phyloP scores from a whole-genome alignment of 2,888 invertebrate species.

The Tachina lurida region DNA sequence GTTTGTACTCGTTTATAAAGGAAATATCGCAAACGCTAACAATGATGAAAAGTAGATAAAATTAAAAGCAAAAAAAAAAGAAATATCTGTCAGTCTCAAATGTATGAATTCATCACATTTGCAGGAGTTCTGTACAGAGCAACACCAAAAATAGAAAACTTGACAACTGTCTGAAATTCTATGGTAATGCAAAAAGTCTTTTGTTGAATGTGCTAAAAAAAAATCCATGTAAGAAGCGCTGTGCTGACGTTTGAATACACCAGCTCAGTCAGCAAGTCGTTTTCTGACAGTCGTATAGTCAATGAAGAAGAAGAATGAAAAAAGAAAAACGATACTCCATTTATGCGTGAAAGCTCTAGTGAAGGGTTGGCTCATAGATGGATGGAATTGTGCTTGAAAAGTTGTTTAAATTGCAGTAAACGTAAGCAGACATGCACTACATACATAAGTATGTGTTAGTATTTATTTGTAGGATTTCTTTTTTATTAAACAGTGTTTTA shows the following conservation, averaged over 20 bases:
- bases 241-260: neutral
- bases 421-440: too few species aligned
- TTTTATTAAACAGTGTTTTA: too few species aligned
- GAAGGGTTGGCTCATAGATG: neutral
- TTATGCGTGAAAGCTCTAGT: constrained; percentile 1
- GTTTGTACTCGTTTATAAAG: constrained; percentile 1
- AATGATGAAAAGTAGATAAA: constrained; percentile 48
- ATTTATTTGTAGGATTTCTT: too few species aligned
- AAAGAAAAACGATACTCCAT: neutral
- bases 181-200: constrained; percentile 50
- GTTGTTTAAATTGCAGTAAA: too few species aligned
- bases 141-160: constrained; percentile 27
- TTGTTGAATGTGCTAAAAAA: constrained; percentile 27
- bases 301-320: neutral
- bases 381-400: neutral
- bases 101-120: constrained; percentile 61
- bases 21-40: constrained; percentile 45
- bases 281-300: constrained; percentile 37
- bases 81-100: constrained; percentile 20
- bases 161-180: constrained; percentile 56
- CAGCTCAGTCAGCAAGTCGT: constrained; percentile 48
- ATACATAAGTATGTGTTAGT: too few species aligned
- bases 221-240: constrained; percentile 1
- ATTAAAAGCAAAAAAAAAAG: constrained; percentile 22
- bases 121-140: neutral